A percentile compares a stretch with the other conserved stretches of the same genome.
Conservation (phyloP, 2,113 vertebrate species). For the Bungarus multicinctus region DNA sequence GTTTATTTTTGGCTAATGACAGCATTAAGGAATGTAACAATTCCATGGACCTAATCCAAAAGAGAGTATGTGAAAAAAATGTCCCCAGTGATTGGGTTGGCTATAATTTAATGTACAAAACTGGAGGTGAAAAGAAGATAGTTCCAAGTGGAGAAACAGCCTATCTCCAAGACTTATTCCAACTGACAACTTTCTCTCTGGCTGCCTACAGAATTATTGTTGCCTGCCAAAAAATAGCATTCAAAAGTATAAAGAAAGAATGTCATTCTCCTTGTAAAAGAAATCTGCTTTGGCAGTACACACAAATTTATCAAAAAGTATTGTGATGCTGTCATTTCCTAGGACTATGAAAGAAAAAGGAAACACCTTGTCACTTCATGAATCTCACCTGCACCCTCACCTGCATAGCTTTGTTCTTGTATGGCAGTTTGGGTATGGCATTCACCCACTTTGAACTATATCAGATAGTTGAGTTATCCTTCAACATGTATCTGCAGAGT, state of each 20-base stretch:
- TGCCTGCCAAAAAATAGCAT: conserved; percentile 18
- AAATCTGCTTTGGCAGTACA: neutral
- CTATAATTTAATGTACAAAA: conserved; percentile 17
- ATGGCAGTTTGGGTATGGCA: neutral
- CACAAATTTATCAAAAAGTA: neutral
- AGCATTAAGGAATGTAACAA: neutral
- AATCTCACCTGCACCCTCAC: neutral
- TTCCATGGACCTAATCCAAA: neutral
- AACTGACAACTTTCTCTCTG: neutral
- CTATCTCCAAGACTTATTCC: neutral
- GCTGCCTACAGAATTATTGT: neutral
- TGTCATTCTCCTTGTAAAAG: neutral
- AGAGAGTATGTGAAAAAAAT: neutral
- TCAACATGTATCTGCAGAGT: neutral
- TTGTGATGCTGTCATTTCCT: neutral
- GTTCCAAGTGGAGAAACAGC: accelerated
- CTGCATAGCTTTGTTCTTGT: neutral
- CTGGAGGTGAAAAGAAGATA: neutral
- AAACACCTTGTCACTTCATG: neutral
- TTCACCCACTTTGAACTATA: neutral
- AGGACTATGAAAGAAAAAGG: neutral
- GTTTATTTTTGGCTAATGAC: neutral
- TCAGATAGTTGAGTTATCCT: neutral
- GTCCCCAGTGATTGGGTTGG: neutral
- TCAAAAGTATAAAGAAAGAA: conserved; percentile 11